These are phyloP conservation scores for Antheraea pernyi DNA, from an alignment of 1,140 invertebrate genomes.

Conservation along the genomic window DNA sequence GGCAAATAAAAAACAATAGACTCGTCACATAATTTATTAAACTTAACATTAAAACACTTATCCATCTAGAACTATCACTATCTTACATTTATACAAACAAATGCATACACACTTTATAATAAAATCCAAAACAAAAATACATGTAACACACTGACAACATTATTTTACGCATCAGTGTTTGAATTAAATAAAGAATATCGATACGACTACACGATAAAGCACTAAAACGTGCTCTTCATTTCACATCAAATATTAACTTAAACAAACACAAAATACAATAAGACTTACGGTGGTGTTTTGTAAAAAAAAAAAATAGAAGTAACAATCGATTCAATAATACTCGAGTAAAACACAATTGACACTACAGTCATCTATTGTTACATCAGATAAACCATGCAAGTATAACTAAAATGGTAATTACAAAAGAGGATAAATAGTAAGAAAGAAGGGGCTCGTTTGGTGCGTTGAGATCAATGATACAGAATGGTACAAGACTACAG, in stretches of 20 bases:
- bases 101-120: conserved; percentile 46
- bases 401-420: conserved; percentile 32
- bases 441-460: conserved; percentile 51
- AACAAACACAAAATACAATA: conserved; percentile 5
- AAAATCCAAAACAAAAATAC: neutral
- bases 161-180: neutral
- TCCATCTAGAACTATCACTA: conserved; percentile 40
- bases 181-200: conserved; percentile 1
- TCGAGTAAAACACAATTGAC: neutral
- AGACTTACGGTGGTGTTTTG: conserved; percentile 20
- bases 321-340: neutral
- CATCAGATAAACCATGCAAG: conserved; percentile 10
- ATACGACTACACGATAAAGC: conserved; percentile 36
- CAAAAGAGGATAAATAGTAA: conserved; percentile 28
- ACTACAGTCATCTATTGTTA: neutral
- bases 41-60: conserved; percentile 53
- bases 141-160: conserved; percentile 12
- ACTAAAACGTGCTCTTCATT: conserved; percentile 67
- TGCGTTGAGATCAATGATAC: conserved; percentile 62
- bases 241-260: conserved; percentile 9
- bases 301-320: conserved; percentile 15
- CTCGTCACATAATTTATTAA: conserved; percentile 55
- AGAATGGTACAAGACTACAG: conserved; percentile 7
- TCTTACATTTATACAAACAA: conserved; percentile 54
- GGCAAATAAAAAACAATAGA: conserved; percentile 18